Evolutionary conservation across 1,140 invertebrate species (phyloP), one percentile per base, ranked within the genome.

Genomic region (Musca vetustissima): DNA sequence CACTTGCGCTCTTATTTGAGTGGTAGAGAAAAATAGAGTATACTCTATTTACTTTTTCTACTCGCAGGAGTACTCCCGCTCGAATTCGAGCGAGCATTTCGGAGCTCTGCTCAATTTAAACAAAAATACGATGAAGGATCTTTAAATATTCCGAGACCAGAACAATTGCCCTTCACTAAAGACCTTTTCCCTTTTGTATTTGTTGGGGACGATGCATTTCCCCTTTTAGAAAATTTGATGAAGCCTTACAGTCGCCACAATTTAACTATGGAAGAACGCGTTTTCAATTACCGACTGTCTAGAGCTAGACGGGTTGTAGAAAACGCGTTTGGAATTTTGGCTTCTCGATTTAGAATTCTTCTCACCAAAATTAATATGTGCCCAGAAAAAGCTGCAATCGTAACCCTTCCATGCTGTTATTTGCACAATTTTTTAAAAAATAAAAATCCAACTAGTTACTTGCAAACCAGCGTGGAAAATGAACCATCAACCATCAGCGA

Each of bases 131-230:
- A 71, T 64, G 24, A 71, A 13, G 25, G 52, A 50, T n/a, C 49
- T 1, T 48, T 71, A 4, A 25, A 47, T 17, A 72, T 83, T 50
- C 80, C 81, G 64, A 47, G 70, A 36, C 70, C 72, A 64, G 50
- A 61, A 53, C 64, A 70, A 68, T 68, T 83, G 53, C 73, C 73
- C 70, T 73, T 68, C 36, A 53, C 50, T 64, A 65, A 73, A 61
- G 69, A 68, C n/a, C 64, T 68, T 71, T 57, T 80, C 59, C 74
- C 79, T 36, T 79, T 81, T 70, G 73, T 81, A 25, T 72, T 87
- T 74, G 72, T 86, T 24, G 85, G 75, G 14, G 85, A 87, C 75
- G 83, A 85, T 57, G 85, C 84, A 49, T 88, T 87, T 76, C 74
- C 83, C 32, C 49, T 85, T 24, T 67, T 64, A 49, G 14, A 64